Evolutionary conservation across 2,797 vertebrate species (phyloP).

Genomic region (Acanthornis magna): DNA sequence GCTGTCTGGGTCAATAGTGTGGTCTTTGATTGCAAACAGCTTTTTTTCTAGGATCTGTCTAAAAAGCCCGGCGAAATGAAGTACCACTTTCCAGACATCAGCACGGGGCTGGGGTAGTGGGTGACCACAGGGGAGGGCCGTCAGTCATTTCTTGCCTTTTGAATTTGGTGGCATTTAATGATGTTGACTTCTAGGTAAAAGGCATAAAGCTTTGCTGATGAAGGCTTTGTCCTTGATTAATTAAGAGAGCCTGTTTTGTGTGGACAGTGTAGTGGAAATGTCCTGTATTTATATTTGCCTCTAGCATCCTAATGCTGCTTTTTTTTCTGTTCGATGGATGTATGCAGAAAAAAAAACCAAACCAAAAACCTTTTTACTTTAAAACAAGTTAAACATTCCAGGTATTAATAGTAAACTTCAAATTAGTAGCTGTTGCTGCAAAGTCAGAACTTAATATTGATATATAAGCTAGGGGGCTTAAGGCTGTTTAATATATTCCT

Average conservation of each 20-base stretch:
- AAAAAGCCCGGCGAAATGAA: background rate
- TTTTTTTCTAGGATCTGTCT: background rate
- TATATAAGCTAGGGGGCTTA: background rate
- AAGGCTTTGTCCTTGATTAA: background rate
- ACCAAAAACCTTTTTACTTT: background rate
- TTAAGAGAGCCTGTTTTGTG: background rate
- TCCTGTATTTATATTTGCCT: background rate
- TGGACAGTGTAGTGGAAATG: background rate
- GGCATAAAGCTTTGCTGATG: background rate
- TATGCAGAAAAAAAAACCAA: background rate
- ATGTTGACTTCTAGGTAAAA: background rate
- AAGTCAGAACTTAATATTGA: background rate
- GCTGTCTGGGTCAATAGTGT: background rate
- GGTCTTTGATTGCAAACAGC: background rate
- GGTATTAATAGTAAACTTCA: background rate
- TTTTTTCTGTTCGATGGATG: background rate
- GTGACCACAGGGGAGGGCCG: background rate
- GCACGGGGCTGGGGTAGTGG: rapidly evolving
- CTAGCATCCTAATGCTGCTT: background rate
- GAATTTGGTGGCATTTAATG: background rate
- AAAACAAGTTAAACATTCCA: background rate
- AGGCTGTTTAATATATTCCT: background rate
- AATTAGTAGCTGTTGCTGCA: background rate
- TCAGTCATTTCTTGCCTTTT: background rate
- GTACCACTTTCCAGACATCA: background rate